Conservation (phyloP, 1,140 invertebrate genomes). For the Eriosoma lanigerum region DNA sequence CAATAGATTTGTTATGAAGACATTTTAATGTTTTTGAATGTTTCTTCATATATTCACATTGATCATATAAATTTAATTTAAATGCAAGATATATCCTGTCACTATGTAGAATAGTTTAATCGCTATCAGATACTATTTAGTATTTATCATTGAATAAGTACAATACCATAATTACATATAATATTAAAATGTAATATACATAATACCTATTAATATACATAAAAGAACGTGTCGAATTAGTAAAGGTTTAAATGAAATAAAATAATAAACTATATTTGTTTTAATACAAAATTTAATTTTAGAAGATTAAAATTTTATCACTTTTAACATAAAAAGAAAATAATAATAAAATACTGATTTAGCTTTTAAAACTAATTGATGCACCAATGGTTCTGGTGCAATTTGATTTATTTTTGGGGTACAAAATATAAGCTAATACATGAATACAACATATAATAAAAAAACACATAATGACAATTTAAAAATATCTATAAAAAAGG, state of each 20-base stretch:
- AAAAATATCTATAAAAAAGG: conserved; percentile 33
- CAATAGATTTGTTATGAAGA: too few relatives aligned
- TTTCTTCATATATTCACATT: too few relatives aligned
- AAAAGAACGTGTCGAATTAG: too few relatives aligned
- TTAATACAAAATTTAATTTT: conserved; percentile 39
- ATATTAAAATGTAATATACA: too few relatives aligned
- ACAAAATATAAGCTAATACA: conserved; percentile 44
- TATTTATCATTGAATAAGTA: too few relatives aligned
- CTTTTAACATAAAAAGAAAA: conserved; percentile 24
- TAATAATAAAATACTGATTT: conserved; percentile 26
- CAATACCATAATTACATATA: too few relatives aligned
- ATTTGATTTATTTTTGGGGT: conserved; percentile 38
- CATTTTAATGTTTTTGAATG: too few relatives aligned
- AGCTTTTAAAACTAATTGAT: conserved; percentile 12
- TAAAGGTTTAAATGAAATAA: not conserved
- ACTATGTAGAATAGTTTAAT: too few relatives aligned
- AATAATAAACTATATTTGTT: not conserved
- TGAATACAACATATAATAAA: conserved; percentile 19
- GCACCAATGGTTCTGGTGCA: conserved; percentile 18
- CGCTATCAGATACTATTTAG: too few relatives aligned
- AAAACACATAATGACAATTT: conserved; percentile 40
- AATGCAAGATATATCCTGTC: too few relatives aligned
- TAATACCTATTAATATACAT: too few relatives aligned
- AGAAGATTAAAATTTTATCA: conserved; percentile 27
- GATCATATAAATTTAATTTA: too few relatives aligned